Evolutionary conservation across 2,113 vertebrate species (phyloP), one percentile per base, ranked within the genome.

Genomic region (Pelecanus crispus): DNA sequence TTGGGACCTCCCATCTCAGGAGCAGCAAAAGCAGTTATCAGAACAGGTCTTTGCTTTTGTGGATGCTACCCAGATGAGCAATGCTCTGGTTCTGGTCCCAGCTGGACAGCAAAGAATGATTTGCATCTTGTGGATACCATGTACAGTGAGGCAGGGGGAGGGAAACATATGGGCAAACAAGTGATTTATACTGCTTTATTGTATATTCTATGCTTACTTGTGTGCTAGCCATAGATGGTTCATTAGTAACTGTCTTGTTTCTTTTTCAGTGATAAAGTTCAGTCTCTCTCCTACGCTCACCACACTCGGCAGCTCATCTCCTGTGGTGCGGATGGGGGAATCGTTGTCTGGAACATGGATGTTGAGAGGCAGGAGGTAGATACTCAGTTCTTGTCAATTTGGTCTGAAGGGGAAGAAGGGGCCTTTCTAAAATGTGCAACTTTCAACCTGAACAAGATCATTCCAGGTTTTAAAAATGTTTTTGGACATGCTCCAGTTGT

Each of bases 311-410:
- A 99, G 97, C 99, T 99, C 92, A 99, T 99, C 97, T 99, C 99
- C 40, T 99, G 99, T 82, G 99, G 99, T 53, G 98, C 98, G 1
- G 99, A 99, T 3, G 99, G 99, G 29, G 98, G 98, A 86, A 99
- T 99, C 9, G 99, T 99, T 2, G 97, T 99, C 97, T 99, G 99
- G 99, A 99, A 99, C 98, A 99, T 99, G 99, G 99, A 99, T 42
- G 99, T 99, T 45, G 98, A 99, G 63, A 98, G 99, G 95, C 99
- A 99, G 96, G 99, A 99, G 99, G 99, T 99, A 89, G 95, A 83
- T 85, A n/a, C 40, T 85, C 19, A 6, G 16, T 71, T 97, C 91
- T 91, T 83, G 81, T 73, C 2, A 10, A 9, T 93, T 70, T 75
- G 65, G 11, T 71, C 84, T 59, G 59, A 59, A 92, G 58, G 74